phyloP scores from a whole-genome alignment of 1,140 invertebrate genomes.

The Ylistrum balloti region DNA sequence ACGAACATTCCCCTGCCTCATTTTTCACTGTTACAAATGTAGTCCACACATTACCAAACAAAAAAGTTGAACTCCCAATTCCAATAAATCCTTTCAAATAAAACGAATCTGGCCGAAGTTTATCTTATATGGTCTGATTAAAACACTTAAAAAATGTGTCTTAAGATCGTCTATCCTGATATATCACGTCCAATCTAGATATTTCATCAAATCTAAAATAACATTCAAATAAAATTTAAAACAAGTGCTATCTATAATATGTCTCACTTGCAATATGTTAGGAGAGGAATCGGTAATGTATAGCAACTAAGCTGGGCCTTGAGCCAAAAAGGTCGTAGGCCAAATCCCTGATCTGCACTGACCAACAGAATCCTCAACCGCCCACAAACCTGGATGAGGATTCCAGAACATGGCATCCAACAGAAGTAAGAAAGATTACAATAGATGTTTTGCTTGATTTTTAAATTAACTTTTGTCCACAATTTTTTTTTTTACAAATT shows the following conservation, averaged over 20 bases:
- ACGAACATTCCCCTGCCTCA: constrained; percentile 8
- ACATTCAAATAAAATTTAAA: constrained; percentile 17
- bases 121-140: constrained; percentile 35
- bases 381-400: background rate
- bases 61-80: constrained; percentile 1
- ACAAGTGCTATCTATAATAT: constrained; percentile 9
- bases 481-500: no score
- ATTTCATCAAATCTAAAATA: constrained; percentile 40
- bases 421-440: no score
- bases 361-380: background rate
- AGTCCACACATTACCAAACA: constrained; percentile 3
- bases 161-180: constrained; percentile 9
- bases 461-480: no score
- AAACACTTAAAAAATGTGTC: constrained; percentile 39
- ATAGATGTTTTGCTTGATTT: no score
- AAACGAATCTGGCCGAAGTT: background rate
- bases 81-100: constrained; percentile 39
- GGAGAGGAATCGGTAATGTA: background rate
- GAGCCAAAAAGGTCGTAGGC: constrained; percentile 17
- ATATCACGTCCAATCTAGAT: background rate
- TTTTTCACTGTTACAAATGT: constrained; percentile 36
- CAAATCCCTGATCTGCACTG: background rate
- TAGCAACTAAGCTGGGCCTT: background rate
- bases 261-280: background rate
- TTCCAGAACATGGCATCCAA: no score